These are phyloP conservation scores for Myiotriccus ornatus DNA, from an alignment of 2,797 vertebrate genomes.

Conservation along the genomic window DNA sequence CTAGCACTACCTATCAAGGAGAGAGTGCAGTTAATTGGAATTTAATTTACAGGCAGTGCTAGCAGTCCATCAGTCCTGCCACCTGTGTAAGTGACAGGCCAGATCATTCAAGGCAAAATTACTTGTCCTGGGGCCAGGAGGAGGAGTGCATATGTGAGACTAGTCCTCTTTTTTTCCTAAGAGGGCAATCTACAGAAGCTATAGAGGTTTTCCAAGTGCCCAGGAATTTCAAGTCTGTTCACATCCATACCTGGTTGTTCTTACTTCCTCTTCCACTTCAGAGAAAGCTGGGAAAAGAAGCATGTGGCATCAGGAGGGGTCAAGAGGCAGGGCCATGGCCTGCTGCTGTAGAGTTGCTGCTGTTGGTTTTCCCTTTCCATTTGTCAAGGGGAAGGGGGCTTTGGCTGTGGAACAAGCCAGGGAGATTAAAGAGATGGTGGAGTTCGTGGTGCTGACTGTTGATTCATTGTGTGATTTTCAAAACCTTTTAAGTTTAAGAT, in stretches of 20 bases:
- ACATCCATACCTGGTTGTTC: rapidly evolving
- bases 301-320: neutral
- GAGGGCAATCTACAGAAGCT: neutral
- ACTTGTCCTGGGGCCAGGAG: neutral
- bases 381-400: neutral
- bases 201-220: neutral
- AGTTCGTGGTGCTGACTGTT: neutral
- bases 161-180: neutral
- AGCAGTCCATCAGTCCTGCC: neutral
- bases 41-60: neutral
- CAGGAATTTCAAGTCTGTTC: neutral
- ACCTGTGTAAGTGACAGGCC: neutral
- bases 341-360: neutral
- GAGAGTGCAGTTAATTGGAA: neutral
- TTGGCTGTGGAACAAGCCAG: neutral
- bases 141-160: neutral
- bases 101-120: neutral
- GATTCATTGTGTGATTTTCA: neutral
- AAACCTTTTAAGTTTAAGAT: neutral
- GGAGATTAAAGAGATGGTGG: neutral
- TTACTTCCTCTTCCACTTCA: neutral
- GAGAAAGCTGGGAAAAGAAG: neutral
- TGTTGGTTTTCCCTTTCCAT: neutral
- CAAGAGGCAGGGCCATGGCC: neutral
- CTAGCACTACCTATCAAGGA: neutral